These are phyloP conservation scores for Hylia prasina DNA, from an alignment of 2,113 vertebrate genomes.

Conservation along the genomic window DNA sequence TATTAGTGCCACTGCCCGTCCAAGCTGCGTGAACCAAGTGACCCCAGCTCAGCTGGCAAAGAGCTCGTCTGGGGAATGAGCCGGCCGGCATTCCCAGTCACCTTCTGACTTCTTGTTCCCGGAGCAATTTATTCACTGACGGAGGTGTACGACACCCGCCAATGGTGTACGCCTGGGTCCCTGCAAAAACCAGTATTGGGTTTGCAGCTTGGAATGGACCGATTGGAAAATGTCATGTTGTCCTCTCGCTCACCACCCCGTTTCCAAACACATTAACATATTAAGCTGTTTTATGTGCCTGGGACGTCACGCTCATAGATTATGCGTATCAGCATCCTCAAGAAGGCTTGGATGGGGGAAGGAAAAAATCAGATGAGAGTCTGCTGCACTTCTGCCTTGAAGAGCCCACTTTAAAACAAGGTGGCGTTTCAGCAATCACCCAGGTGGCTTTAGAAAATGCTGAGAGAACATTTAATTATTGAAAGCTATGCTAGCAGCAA, in stretches of 20 bases:
- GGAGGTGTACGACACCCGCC: conserved; percentile 44
- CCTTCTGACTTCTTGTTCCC: background rate
- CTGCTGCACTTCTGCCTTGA: background rate
- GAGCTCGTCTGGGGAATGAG: background rate
- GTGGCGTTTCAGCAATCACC: background rate
- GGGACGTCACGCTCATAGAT: background rate
- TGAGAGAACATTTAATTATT: background rate
- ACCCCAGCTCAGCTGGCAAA: conserved; percentile 10
- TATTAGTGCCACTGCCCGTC: background rate
- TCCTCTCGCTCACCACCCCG: background rate
- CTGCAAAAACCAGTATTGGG: background rate
- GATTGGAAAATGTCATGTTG: background rate
- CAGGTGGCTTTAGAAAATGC: background rate
- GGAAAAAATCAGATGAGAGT: background rate
- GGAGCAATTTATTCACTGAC: background rate
- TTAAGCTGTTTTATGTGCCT: background rate
- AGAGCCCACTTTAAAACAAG: background rate
- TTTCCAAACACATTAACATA: background rate
- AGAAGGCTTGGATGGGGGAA: background rate
- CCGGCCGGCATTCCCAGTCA: background rate
- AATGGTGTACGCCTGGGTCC: background rate
- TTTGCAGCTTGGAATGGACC: background rate
- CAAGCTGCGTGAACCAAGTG: background rate
- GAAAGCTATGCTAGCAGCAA: background rate
- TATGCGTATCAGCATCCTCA: background rate